Conservation (phyloP, 2,113 vertebrate genomes). For the Poecilia latipinna region DNA sequence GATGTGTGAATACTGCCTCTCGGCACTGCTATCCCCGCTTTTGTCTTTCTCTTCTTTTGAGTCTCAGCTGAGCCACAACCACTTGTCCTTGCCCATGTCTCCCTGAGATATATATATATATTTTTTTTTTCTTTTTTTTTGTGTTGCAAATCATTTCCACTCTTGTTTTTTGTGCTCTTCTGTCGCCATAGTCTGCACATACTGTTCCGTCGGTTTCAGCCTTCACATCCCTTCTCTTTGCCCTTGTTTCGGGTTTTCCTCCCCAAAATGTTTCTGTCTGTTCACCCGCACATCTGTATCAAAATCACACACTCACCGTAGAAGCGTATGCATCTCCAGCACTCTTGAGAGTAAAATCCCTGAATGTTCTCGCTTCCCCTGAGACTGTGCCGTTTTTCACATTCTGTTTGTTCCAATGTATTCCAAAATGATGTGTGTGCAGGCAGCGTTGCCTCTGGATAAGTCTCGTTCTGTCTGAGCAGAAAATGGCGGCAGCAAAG, state of each 20-base stretch:
- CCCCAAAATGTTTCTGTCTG: slow-evolving; percentile 31
- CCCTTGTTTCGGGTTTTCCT: slow-evolving; percentile 60
- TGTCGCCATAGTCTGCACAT: slow-evolving; percentile 39
- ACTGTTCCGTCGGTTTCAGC: slow-evolving; percentile 12
- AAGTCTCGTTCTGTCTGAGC: slow-evolving; percentile 56
- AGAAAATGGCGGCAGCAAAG: slow-evolving; percentile 55
- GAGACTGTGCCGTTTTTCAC: slow-evolving; percentile 73
- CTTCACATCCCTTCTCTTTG: slow-evolving; percentile 30
- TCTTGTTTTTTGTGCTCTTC: slow-evolving; percentile 50
- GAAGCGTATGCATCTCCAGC: slow-evolving; percentile 53
- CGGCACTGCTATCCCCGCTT: slow-evolving; percentile 49
- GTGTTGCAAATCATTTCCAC: slow-evolving; percentile 59
- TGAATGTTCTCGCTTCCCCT: slow-evolving; percentile 54
- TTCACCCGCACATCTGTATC: slow-evolving; percentile 15
- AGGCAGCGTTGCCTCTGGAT: slow-evolving; percentile 65
- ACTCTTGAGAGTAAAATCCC: slow-evolving; percentile 71
- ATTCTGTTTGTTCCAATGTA: slow-evolving; percentile 79
- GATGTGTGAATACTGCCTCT: slow-evolving; percentile 74
- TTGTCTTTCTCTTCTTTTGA: slow-evolving; percentile 67
- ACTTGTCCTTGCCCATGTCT: slow-evolving; percentile 62
- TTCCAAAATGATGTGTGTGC: slow-evolving; percentile 71
- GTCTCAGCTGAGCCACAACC: slow-evolving; percentile 34
- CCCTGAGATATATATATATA: background rate
- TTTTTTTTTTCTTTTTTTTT: background rate
- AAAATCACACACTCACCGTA: slow-evolving; percentile 9